phyloP scores from a whole-genome alignment of 2,888 invertebrate genomes.

The Fragum whitleyi region DNA sequence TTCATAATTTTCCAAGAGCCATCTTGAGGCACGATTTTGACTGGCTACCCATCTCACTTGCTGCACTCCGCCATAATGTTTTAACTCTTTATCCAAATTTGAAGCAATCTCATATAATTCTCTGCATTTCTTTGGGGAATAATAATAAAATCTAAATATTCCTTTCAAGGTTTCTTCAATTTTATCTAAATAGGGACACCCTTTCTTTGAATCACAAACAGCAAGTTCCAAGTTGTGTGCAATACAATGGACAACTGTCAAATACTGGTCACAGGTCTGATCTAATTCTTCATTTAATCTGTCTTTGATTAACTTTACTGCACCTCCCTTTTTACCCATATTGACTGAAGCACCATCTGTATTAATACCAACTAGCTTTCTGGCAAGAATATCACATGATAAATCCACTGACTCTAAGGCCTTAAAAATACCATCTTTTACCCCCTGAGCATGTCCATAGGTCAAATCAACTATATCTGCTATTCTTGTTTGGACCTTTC shows the following conservation, averaged over 20 bases:
- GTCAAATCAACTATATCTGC: neutral
- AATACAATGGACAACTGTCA: conserved; percentile 35
- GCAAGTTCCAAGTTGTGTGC: conserved; percentile 43
- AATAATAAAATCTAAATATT: conserved; percentile 31
- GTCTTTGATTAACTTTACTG: conserved; percentile 33
- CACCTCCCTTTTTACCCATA: conserved; percentile 31
- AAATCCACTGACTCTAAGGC: conserved; percentile 19
- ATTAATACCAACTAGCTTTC: conserved; percentile 31
- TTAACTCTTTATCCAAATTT: conserved; percentile 13
- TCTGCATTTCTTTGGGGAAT: conserved; percentile 30
- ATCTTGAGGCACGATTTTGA: neutral
- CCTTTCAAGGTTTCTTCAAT: conserved; percentile 37
- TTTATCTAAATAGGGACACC: conserved; percentile 19
- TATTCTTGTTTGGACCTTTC: neutral
- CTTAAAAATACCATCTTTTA: conserved; percentile 6
- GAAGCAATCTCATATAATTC: conserved; percentile 32
- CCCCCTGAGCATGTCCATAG: neutral
- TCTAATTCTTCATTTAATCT: conserved; percentile 12
- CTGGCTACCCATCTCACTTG: conserved; percentile 25
- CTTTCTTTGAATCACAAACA: conserved; percentile 35
- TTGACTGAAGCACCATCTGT: conserved; percentile 40
- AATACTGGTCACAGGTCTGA: conserved; percentile 16
- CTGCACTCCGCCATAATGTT: conserved; percentile 14
- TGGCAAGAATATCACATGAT: neutral
- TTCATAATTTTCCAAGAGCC: conserved; percentile 13